Base-by-base conservation (phyloP, 2,113 vertebrate genomes). In the Clupea harengus region DNA sequence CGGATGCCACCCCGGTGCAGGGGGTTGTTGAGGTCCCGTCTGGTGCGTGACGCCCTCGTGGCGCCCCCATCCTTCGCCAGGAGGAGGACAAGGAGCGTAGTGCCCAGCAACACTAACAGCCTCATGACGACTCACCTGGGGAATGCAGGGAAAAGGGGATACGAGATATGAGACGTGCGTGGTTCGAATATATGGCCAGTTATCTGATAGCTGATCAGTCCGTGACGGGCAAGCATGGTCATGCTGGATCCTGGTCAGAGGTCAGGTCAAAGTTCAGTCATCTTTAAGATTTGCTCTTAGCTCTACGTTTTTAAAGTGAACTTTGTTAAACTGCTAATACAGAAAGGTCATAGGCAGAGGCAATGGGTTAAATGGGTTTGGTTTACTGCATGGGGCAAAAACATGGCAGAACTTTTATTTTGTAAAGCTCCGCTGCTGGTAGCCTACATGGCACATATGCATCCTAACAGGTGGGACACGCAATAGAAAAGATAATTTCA, bases 1-100 rank as follows among this genome's bases (percentile, higher is more conserved):
- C 96, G 95, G 85, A 99, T 97, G 15, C 97, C 97, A 0, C 94
- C 94, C 45, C 94, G 86, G 50, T 99, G 97, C 85, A 99, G 89
- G 0, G 96, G 97, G 0, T 95, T 96, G 0, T 93, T 93, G 6
- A 98, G 93, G 52, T 98, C 94, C 88, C 88, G 84, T 88, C 91
- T 82, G 85, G 86, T 93, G 84, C 90, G 93, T 18, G 92, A 88
- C 22, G 85, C 86, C 90, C 90, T 15, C 90, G 89, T 18, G 91
- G 87, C 54, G 87, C 84, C 6, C 92, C 85, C 6, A 49, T 78
- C 89, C 75, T 25, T 90, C 1, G 46, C 87, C 83, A 95, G 87
- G 82, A 97, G 92, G 92, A 95, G 89, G 91, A 96, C 86, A 32
- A 32, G 11, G 72, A 78, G 28, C 0, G 11, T 11, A 1, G 11